phyloP scores from a whole-genome alignment of 30 jellyfish, hydroid and myxozoan species.

The Cassiopea xamachana region DNA sequence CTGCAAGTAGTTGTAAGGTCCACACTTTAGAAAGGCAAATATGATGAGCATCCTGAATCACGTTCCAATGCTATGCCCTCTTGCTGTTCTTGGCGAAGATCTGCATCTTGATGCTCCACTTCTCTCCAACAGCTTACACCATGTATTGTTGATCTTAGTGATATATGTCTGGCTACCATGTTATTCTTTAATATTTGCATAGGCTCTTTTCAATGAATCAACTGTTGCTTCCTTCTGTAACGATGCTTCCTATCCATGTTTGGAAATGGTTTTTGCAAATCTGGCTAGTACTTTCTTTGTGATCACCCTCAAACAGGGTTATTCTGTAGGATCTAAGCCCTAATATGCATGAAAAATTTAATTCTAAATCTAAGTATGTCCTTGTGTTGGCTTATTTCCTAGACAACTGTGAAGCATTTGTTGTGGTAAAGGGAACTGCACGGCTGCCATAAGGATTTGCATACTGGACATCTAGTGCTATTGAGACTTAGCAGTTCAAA shows the following conservation, averaged over 20 bases:
- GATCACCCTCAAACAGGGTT: neutral
- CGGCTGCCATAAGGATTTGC: slow-evolving; percentile 43
- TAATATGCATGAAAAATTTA: neutral
- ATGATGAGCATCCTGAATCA: slow-evolving; percentile 56
- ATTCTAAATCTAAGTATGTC: slow-evolving; percentile 38
- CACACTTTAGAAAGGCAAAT: slow-evolving; percentile 44
- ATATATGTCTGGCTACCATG: slow-evolving; percentile 34
- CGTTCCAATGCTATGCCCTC: neutral
- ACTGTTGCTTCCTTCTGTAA: neutral
- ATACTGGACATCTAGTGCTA: neutral
- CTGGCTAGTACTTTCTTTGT: slow-evolving; percentile 13
- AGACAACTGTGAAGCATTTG: slow-evolving; percentile 45
- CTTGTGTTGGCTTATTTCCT: slow-evolving; percentile 37
- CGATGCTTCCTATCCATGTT: slow-evolving; percentile 20
- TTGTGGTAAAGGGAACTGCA: slow-evolving; percentile 23
- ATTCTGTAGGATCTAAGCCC: neutral
- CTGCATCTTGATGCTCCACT: slow-evolving; percentile 41
- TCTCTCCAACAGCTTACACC: slow-evolving; percentile 1
- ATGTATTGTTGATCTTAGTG: slow-evolving; percentile 32
- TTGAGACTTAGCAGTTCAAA: neutral
- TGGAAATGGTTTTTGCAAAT: neutral
- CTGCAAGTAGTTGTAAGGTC: slow-evolving; percentile 49
- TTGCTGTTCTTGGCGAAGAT: neutral
- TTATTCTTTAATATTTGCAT: slow-evolving; percentile 13
- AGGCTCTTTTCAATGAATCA: neutral